Evolutionary conservation across 2,797 vertebrate genomes (phyloP), one percentile per base, ranked within the genome.

Genomic region (Distichodus sexfasciatus): DNA sequence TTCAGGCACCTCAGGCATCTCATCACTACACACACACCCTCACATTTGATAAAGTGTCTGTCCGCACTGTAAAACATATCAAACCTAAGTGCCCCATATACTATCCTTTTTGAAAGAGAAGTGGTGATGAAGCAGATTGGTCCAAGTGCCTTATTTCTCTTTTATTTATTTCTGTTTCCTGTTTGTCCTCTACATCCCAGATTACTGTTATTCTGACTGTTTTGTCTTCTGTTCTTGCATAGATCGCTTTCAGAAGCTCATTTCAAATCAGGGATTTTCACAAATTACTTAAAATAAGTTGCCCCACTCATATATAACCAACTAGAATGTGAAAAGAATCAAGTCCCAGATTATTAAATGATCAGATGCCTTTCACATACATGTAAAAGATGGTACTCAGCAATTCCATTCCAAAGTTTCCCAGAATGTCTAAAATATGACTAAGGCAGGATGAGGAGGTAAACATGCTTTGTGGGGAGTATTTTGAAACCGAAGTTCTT

Each of bases 21-120:
- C 72, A 76, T 77, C 77, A 72, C 80, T 14, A 43, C 10, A 50
- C 31, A 50, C 53, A 64, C 14, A 55, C 24, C 23, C 46, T 38
- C 61, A 19, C 47, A 40, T 21, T n/a, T n/a, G n/a, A n/a, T n/a
- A n/a, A n/a, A n/a, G n/a, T n/a, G n/a, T n/a, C n/a, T n/a, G n/a
- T n/a, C n/a, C n/a, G n/a, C n/a, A n/a, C n/a, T n/a, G n/a, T n/a
- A n/a, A n/a, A n/a, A n/a, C n/a, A n/a, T n/a, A n/a, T n/a, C n/a
- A n/a, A n/a, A n/a, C n/a, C n/a, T n/a, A n/a, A n/a, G n/a, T n/a
- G n/a, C n/a, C n/a, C n/a, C n/a, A n/a, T n/a, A n/a, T n/a, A n/a
- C n/a, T n/a, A n/a, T n/a, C n/a, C n/a, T 15, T n/a, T 15, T 17
- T 17, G 24, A 29, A 26, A 51, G 26, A 29, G 46, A 5, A 11